These are phyloP conservation scores for Alviniconcha marisindica DNA, from an alignment of 1,140 invertebrate species.

Conservation along the genomic window DNA sequence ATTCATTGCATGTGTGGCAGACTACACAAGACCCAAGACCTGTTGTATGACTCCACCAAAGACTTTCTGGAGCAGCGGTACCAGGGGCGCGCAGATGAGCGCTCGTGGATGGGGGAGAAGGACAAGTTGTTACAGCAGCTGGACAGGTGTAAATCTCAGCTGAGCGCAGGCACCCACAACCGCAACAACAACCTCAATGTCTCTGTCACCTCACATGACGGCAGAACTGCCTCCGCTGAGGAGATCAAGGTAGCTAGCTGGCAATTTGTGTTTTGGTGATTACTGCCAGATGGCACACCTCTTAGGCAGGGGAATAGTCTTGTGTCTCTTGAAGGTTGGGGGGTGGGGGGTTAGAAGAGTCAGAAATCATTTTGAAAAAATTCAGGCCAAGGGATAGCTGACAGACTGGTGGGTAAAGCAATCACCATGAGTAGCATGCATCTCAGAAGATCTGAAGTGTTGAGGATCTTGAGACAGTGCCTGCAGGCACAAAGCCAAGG, in stretches of 20 bases:
- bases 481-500: no score
- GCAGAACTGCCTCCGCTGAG: conserved; percentile 58
- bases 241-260: conserved; percentile 73
- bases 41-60: conserved; percentile 75
- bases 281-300: no score
- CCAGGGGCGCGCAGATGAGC: conserved; percentile 70
- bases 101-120: conserved; percentile 76
- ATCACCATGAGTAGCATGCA: no score
- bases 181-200: conserved; percentile 52
- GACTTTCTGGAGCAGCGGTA: conserved; percentile 74
- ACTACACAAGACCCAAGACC: conserved; percentile 75
- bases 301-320: no score
- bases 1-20: no score
- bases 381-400: no score
- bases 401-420: no score
- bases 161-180: conserved; percentile 44
- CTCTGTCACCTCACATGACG: conserved; percentile 53
- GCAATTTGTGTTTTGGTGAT: not conserved
- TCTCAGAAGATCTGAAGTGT: no score
- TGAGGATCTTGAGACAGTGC: no score
- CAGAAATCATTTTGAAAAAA: no score
- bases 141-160: conserved; percentile 67
- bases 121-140: conserved; percentile 72
- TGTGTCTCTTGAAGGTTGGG: no score
- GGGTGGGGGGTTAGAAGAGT: no score